Base-by-base conservation (phyloP, 2,113 vertebrate species). In the Nematolebias whitei region DNA sequence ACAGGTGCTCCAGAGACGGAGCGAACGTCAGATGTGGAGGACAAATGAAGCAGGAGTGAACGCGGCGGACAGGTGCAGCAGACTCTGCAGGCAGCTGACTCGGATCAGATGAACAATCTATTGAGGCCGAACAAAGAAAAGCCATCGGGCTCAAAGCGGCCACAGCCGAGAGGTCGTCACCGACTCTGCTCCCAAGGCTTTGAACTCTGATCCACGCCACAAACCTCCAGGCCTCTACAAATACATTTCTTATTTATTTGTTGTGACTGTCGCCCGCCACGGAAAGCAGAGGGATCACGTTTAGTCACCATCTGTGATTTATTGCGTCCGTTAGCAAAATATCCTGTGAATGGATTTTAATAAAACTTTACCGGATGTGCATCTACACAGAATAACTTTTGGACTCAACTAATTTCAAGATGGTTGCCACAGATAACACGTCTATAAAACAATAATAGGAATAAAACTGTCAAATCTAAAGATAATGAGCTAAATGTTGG, bases 31-130 rank as follows among this genome's bases (percentile, higher is more conserved):
- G 29, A 63, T 9, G 39, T 11, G 11, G 5, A 32, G 8, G 59
- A 19, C 8, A 10, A 38, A 38, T 41, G 2, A 24, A 60, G 44
- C 18, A 26, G 57, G 41, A 18, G 45, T 9, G n/a, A 81, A 48
- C 12, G 40, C 8, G 11, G 51, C 6, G 0, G 51, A 68, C 79
- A 85, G 66, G 66, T 85, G 83, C 59, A 40, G 69, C 50, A 38
- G 44, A 39, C 38, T 54, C 24, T 20, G 5, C 22, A 16, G 26
- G 63, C 79, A 74, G 73, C 72, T 68, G 76, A 26, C 47, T 76
- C 35, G 9, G 76, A 79, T 82, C 79, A 55, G 16, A 74, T 77
- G 78, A 84, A 71, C 63, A 14, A 61, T 40, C 9, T 56, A 44
- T 4, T 22, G 59, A 72, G 51, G 7, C 22, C 2, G 18, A 74